Base-by-base conservation (phyloP, 2,797 vertebrate genomes). In the Poecilia wingei region DNA sequence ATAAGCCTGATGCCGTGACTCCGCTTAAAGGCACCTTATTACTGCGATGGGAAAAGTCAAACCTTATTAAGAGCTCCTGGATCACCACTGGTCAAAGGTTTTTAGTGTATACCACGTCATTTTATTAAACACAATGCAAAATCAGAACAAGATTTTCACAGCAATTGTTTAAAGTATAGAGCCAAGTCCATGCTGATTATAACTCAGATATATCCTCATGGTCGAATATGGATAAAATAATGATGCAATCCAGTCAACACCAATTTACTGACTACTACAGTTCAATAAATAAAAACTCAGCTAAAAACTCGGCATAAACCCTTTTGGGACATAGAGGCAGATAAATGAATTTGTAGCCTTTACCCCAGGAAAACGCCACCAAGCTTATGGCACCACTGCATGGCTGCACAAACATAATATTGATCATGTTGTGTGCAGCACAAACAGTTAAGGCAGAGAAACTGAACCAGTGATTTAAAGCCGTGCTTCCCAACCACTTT, bases 1-100 rank as follows among this genome's bases (percentile, higher is more conserved):
- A 43, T 72, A 72, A 72, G 46, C 71, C 47, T 51, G 28, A 22
- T 36, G 31, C 46, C 18, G 46, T 72, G 71, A 72, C 71, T 51
- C 46, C 31, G 71, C 46, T 72, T 49, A 31, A 72, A 71, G 69
- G 14, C 25, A 3, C 41, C n/a, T 71, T 25, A n/a, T 70, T 39
- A 57, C 53, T 18, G 74, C 74, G 22, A 73, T 25, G 43, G 6
- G 6, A 31, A 28, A 28, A 59, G 43, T 75, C 61, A 81, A 61
- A 12, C 33, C n/a, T 22, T 33, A 57, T 18, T n/a, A 53, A 51
- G 70, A 76, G 14, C 41, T 64, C 46, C 59, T 41, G 31, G 39
- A 18, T 64, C 18, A 5, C 18, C n/a, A 16, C 9, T 28, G 0
- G 41, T 72, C 47, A 16, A 20, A 39, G 20, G 18, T 20, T 66